Conservation (phyloP, 2,797 vertebrate species). For the Cichlasoma orientale region DNA sequence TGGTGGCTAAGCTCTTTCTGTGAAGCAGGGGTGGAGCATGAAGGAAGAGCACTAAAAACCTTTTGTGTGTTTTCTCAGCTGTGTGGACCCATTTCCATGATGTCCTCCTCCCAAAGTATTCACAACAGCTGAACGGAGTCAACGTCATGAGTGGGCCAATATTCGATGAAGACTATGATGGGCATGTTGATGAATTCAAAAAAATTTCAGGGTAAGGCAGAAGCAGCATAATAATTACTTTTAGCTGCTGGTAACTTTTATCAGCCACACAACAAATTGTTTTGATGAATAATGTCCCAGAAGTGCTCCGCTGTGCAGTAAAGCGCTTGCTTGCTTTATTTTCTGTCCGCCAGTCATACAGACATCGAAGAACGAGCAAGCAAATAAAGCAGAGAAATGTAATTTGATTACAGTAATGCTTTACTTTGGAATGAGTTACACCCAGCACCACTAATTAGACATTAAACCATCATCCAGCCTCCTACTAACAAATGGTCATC, state of each 20-base stretch:
- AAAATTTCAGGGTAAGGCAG: slow-evolving; percentile 78
- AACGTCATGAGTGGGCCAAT: slow-evolving; percentile 93
- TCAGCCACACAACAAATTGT: no score
- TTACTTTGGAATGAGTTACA: neutral
- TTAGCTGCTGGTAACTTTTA: neutral
- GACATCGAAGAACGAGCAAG: neutral
- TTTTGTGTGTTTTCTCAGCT: slow-evolving; percentile 69
- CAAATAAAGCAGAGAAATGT: neutral
- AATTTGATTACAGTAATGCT: slow-evolving; percentile 5
- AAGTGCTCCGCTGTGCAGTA: neutral
- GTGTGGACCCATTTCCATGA: slow-evolving; percentile 89
- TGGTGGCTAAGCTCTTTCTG: slow-evolving; percentile 22
- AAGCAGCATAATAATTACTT: neutral
- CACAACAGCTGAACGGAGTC: slow-evolving; percentile 84
- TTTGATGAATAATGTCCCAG: no score
- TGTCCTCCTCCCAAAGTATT: slow-evolving; percentile 81
- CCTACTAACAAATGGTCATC: neutral
- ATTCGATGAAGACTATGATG: slow-evolving; percentile 91
- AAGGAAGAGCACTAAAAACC: neutral
- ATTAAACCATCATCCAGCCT: neutral
- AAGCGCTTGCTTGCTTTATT: neutral
- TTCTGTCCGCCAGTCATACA: neutral
- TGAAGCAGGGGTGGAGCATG: neutral
- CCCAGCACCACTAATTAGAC: neutral
- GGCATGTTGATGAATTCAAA: slow-evolving; percentile 81